phyloP scores from a whole-genome alignment of 2,797 vertebrate genomes.

The Sitta carolinensis region DNA sequence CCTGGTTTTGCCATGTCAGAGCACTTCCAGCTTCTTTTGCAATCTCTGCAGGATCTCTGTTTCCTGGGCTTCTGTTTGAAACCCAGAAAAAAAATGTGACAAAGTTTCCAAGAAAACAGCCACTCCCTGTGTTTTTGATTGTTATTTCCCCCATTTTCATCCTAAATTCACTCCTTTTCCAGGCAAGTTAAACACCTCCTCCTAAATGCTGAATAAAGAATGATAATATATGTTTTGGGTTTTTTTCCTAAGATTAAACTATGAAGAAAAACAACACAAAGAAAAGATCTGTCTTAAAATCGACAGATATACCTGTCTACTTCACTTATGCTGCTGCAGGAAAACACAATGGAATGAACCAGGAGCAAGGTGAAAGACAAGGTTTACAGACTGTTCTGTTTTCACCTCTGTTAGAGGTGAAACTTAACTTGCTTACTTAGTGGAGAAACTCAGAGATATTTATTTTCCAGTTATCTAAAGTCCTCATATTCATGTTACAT shows the following conservation, averaged over 20 bases:
- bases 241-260: background rate
- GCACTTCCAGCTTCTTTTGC: background rate
- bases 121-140: background rate
- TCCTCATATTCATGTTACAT: background rate
- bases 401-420: background rate
- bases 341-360: background rate
- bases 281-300: background rate
- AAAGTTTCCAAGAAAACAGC: background rate
- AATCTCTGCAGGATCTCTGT: background rate
- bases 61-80: background rate
- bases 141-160: background rate
- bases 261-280: background rate
- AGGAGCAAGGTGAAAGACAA: background rate
- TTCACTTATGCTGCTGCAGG: background rate
- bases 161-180: background rate
- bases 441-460: background rate
- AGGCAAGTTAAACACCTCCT: background rate
- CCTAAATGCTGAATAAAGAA: background rate
- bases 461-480: background rate
- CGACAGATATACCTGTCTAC: background rate
- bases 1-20: slow-evolving; percentile 5
- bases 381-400: background rate
- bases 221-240: fast-evolving
- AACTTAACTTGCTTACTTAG: background rate
- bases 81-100: background rate